Evolutionary conservation across 2,797 vertebrate genomes (phyloP).

Genomic region (Mareca strepera): DNA sequence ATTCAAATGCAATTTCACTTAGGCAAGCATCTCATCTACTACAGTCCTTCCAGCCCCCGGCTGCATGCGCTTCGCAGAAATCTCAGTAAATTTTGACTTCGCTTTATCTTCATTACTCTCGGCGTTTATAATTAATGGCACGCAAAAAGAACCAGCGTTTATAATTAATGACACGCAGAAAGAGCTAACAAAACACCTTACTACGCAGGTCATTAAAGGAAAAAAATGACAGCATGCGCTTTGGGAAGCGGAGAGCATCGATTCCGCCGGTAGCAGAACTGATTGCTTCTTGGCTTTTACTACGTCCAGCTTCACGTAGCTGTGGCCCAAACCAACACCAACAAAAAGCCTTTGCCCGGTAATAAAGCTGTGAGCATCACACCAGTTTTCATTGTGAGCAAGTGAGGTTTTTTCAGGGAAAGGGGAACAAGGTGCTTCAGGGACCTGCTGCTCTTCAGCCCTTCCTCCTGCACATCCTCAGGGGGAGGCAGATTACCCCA

Average conservation of each 20-base stretch:
- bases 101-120: background rate
- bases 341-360: background rate
- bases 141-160: background rate
- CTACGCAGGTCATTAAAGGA: background rate
- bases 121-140: background rate
- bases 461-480: background rate
- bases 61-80: background rate
- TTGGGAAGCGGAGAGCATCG: background rate
- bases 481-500: background rate
- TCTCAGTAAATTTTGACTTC: background rate
- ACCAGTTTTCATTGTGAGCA: background rate
- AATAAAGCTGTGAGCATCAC: background rate
- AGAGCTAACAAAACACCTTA: background rate
- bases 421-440: background rate
- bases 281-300: background rate
- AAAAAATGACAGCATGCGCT: rapidly evolving
- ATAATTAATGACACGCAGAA: background rate
- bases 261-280: background rate
- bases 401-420: background rate
- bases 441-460: background rate
- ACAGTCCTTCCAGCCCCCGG: background rate
- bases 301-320: rapidly evolving
- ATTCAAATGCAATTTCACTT: background rate
- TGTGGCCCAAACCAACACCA: background rate
- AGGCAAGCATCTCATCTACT: background rate